Percentiles rank a stretch among this genome's conserved stretches.
Evolutionary conservation across 2,797 vertebrate species (phyloP).

Genomic region (Phalanger gymnotis): DNA sequence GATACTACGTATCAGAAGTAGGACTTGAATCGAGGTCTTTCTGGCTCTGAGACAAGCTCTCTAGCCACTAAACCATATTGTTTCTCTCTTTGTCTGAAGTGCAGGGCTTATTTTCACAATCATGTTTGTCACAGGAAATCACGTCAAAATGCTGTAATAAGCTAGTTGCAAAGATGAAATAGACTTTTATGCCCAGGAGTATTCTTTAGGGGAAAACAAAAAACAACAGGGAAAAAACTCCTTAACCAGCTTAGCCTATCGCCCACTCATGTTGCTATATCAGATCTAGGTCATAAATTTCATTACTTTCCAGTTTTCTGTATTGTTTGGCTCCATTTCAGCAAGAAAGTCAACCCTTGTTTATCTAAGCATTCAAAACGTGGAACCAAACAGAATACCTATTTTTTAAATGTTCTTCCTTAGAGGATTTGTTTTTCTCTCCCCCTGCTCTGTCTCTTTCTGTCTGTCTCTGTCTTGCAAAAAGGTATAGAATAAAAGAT

Average conservation of each 20-base stretch:
- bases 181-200: constrained; percentile 53
- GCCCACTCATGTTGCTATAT: constrained; percentile 66
- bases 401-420: constrained; percentile 55
- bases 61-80: neutral
- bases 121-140: constrained; percentile 50
- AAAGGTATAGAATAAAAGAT: neutral
- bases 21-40: neutral
- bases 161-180: constrained; percentile 61
- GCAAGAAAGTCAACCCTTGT: constrained; percentile 52
- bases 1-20: neutral
- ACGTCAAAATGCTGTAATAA: constrained; percentile 65
- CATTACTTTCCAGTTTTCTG: constrained; percentile 65
- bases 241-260: constrained; percentile 61
- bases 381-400: constrained; percentile 53
- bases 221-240: constrained; percentile 30
- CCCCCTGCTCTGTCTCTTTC: neutral
- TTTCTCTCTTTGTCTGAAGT: neutral
- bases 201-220: constrained; percentile 56
- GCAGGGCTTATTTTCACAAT: constrained; percentile 37
- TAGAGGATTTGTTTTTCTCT: constrained; percentile 32
- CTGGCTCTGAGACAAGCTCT: neutral
- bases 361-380: constrained; percentile 57
- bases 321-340: constrained; percentile 57
- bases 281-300: constrained; percentile 76
- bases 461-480: neutral